These are phyloP conservation scores for Sphinx pinastri DNA, from an alignment of 2,888 invertebrate genomes.

Conservation along the genomic window DNA sequence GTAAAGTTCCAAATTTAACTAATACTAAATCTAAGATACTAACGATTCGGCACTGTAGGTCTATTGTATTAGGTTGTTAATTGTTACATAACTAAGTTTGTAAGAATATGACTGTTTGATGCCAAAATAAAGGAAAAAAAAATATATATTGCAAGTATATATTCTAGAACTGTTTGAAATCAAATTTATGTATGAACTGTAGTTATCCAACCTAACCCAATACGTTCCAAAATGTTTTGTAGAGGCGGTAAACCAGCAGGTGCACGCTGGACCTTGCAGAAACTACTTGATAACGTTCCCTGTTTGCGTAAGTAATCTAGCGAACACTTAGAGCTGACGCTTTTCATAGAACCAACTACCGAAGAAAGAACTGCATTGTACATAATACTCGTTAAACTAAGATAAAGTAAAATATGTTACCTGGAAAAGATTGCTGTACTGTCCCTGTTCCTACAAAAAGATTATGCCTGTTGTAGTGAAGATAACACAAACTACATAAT, in stretches of 20 bases:
- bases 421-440: too few species aligned
- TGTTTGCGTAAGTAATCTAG: not conserved
- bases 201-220: conserved; percentile 12
- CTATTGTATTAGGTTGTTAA: too few species aligned
- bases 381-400: not conserved
- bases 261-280: not conserved
- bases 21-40: too few species aligned
- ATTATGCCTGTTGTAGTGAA: too few species aligned
- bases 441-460: too few species aligned
- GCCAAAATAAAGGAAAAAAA: too few species aligned
- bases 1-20: too few species aligned
- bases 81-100: too few species aligned
- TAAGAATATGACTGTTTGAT: too few species aligned
- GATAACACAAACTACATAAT: not conserved
- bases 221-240: not conserved
- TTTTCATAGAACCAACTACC: not conserved
- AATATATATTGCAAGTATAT: not conserved
- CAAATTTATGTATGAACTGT: not conserved
- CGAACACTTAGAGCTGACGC: not conserved
- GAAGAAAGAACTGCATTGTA: not conserved
- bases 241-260: not conserved
- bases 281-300: not conserved
- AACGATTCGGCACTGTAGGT: too few species aligned
- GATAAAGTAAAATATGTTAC: too few species aligned
- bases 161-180: not conserved